Percentiles rank a stretch among this genome's conserved stretches.
These are phyloP conservation scores for Scrobipalpa costella DNA, from an alignment of 2,888 invertebrate species.

Conservation along the genomic window DNA sequence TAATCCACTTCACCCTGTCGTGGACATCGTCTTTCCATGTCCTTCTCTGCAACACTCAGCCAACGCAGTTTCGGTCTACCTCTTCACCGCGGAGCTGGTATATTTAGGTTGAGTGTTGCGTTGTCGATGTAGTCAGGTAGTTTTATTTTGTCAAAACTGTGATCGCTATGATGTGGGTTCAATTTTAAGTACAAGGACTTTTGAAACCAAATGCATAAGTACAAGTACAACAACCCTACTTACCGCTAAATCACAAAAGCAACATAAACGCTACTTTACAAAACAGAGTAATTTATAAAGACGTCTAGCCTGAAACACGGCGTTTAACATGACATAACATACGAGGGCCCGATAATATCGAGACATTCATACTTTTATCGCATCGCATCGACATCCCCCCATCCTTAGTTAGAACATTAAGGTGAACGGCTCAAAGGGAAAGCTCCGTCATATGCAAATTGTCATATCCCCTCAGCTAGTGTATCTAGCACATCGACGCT, in stretches of 20 bases:
- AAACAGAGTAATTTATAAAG: conserved; percentile 14
- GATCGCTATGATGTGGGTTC: too few species aligned
- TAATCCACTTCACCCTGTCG: too few species aligned
- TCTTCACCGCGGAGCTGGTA: too few species aligned
- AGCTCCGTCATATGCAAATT: conserved; percentile 67
- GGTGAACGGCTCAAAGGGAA: conserved; percentile 44
- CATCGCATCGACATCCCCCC: conserved; percentile 26
- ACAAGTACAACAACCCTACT: not conserved
- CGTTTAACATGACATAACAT: conserved; percentile 21
- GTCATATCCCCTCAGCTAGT: conserved; percentile 55
- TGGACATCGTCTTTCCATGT: too few species aligned
- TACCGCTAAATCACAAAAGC: conserved; percentile 1
- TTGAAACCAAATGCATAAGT: not conserved
- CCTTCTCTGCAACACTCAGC: too few species aligned
- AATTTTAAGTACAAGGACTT: not conserved
- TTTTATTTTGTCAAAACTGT: too few species aligned
- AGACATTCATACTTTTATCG: conserved; percentile 29
- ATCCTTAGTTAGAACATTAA: conserved; percentile 23
- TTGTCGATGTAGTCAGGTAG: too few species aligned
- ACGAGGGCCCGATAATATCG: conserved; percentile 25
- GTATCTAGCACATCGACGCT: conserved; percentile 57
- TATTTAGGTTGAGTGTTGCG: too few species aligned
- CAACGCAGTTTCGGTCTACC: too few species aligned
- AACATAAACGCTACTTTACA: not conserved
- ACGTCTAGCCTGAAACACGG: conserved; percentile 2